Base-by-base conservation (phyloP, 2,888 invertebrate genomes). In the Acanthococcus lagerstroemiae region DNA sequence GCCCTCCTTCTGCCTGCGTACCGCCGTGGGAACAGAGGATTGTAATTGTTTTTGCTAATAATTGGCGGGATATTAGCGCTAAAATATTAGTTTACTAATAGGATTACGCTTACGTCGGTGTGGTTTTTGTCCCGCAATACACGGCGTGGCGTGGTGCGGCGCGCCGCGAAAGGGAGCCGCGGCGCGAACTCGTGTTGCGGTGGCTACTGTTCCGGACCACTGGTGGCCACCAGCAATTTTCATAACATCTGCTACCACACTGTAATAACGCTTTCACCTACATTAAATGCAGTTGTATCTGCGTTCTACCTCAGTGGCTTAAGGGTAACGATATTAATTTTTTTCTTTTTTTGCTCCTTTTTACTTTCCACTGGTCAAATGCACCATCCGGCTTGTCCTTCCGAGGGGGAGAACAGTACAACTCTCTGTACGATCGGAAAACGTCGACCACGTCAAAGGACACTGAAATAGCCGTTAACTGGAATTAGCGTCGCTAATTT, bases 81-180 rank as follows among this genome's bases (percentile, higher is more conserved):
- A 30, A 63, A 63, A 26, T 63, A 63, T 63, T 52, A 63, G 50
- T 63, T 63, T 25, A 37, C 63, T 54, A 63, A 52, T 52, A 63
- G 63, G 63, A 63, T 63, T 63, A 52, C 22, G 12, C 3, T 37
- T 37, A 37, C 37, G 37, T 37, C 24, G 25, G 58, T 44, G 46
- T 58, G 58, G 58, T 58, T 58, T 58, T 24, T 26, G 58, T 58
- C 26, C 25, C 45, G 24, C 44, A 46, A 58, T n/a, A 26, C 26
- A 26, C 56, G 56, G 19, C 17, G 56, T n/a, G 46, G 46, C 24
- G 7, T 7, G 19, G 9, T 21, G 50, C 17, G 17, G 19, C 17
- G 17, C 45, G 30, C 17, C 45, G 30, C 17, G 56, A 30, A 22
- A 37, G 37, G 37, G 37, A 37, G n/a, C 22, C 30, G 17, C 22